phyloP scores from a whole-genome alignment of 1,140 invertebrate genomes.

The Drosophila elegans region DNA sequence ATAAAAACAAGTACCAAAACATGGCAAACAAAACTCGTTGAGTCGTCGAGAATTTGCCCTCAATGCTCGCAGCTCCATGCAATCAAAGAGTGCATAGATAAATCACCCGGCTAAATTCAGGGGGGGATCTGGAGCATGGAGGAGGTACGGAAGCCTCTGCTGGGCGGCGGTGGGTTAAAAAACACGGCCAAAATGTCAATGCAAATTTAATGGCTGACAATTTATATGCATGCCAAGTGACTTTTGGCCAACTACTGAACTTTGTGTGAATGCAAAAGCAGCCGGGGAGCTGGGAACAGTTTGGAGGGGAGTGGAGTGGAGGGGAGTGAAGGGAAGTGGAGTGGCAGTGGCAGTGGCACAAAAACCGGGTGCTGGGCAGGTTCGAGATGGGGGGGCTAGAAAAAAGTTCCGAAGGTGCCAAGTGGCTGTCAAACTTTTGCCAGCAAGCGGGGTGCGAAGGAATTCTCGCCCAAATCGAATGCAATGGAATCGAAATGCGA shows the following conservation, averaged over 20 bases:
- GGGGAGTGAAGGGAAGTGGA: no score
- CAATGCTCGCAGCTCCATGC: conserved; percentile 64
- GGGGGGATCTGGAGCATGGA: conserved; percentile 14
- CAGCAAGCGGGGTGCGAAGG: conserved; percentile 12
- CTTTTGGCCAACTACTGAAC: conserved; percentile 82
- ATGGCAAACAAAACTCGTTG: conserved; percentile 69
- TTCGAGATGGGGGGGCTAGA: conserved; percentile 9
- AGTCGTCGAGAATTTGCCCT: conserved; percentile 44
- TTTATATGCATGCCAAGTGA: conserved; percentile 82
- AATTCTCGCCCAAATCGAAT: conserved; percentile 63
- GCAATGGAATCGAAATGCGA: conserved; percentile 59
- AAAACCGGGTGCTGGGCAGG: conserved; percentile 10
- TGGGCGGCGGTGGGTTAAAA: conserved; percentile 29
- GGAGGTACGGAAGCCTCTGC: conserved; percentile 13
- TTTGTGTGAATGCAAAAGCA: conserved; percentile 54
- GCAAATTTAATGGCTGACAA: conserved; percentile 82
- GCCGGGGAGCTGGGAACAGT: conserved; percentile 37
- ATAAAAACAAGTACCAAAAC: conserved; percentile 79
- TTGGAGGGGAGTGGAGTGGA: neutral
- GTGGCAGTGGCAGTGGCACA: conserved; percentile 3
- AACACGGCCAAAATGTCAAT: conserved; percentile 80
- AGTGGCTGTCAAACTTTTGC: conserved; percentile 80
- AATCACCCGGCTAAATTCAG: conserved; percentile 78
- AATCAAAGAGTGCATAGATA: conserved; percentile 81
- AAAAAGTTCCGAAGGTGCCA: conserved; percentile 75